Evolutionary conservation across 2,113 vertebrate genomes (phyloP).

Genomic region (Myodes glareolus): DNA sequence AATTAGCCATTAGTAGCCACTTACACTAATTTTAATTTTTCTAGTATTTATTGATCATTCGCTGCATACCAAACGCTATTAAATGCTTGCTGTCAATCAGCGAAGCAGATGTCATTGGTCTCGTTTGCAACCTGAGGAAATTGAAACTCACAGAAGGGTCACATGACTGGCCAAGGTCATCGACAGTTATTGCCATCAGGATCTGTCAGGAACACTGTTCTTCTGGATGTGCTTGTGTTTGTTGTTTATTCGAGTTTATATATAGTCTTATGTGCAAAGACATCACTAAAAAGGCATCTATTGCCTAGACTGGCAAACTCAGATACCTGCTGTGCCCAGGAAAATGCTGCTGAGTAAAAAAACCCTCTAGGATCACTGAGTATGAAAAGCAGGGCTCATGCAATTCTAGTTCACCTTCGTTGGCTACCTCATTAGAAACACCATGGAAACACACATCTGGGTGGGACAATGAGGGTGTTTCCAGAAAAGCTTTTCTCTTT

Average conservation of each 20-base stretch:
- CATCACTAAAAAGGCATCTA: not conserved
- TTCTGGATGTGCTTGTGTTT: not conserved
- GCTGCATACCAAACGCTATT: not conserved
- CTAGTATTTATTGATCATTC: not conserved
- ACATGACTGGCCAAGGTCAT: not conserved
- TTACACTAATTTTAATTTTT: conserved; percentile 34
- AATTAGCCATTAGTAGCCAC: not conserved
- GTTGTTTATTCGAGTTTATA: conserved; percentile 11
- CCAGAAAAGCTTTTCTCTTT: not conserved
- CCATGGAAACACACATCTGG: not conserved
- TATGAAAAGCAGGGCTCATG: not conserved
- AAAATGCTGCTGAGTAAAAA: conserved; percentile 5
- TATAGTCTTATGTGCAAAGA: not conserved
- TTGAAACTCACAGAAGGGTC: not conserved
- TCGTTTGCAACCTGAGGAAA: conserved; percentile 8
- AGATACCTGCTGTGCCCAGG: not conserved
- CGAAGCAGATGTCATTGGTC: not conserved
- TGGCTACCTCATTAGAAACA: not conserved
- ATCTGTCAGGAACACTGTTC: not conserved
- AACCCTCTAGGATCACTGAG: not conserved
- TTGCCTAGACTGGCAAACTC: not conserved
- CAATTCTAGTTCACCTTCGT: not conserved
- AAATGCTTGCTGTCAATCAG: not conserved
- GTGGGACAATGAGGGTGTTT: not conserved
- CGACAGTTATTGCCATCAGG: not conserved